A percentile compares a stretch with the other conserved stretches of the same genome.
phyloP scores from a whole-genome alignment of 2,888 invertebrate genomes.

The Folsomia manolachei region DNA sequence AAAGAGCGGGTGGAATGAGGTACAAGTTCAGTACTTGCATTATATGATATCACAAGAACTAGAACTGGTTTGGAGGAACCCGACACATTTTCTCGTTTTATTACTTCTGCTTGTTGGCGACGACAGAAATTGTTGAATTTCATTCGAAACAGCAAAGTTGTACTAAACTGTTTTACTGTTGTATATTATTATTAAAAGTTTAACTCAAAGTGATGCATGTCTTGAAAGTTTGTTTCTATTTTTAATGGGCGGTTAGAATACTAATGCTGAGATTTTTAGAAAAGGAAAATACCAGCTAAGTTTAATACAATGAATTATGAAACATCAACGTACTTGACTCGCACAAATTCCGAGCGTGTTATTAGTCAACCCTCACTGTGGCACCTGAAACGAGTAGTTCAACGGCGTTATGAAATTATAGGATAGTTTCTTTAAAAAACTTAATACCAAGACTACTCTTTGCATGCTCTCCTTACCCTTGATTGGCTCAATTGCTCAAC shows the following conservation, averaged over 20 bases:
- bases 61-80: neutral
- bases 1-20: neutral
- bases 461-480: no score
- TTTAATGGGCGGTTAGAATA: neutral
- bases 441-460: no score
- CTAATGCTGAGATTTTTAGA: neutral
- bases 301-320: no score
- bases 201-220: neutral
- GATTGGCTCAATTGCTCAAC: no score
- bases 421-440: no score
- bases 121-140: neutral
- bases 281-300: no score
- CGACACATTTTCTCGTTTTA: conserved; percentile 7
- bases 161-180: neutral
- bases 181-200: conserved; percentile 4
- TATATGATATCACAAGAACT: no score
- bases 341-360: no score
- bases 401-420: no score
- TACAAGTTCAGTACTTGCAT: no score
- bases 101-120: conserved; percentile 1
- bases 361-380: no score
- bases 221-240: neutral
- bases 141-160: neutral
- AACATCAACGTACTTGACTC: neutral
- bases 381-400: no score